These are phyloP conservation scores for Auanema sp. DNA, from an alignment of 2,888 invertebrate genomes.

Conservation along the genomic window DNA sequence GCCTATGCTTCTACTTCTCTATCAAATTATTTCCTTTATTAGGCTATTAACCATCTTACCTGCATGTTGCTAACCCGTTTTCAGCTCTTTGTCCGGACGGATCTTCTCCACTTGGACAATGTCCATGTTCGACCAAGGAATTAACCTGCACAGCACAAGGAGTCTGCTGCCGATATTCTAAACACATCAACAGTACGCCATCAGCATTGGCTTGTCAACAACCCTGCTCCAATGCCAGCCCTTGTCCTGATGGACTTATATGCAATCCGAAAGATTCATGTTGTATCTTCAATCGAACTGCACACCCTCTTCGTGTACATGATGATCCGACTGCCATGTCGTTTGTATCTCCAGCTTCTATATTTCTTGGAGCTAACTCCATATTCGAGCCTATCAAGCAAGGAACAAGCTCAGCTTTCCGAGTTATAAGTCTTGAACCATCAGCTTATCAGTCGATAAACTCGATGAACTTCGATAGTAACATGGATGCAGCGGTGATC, in stretches of 20 bases:
- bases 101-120: slow-evolving; percentile 35
- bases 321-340: slow-evolving; percentile 11
- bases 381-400: slow-evolving; percentile 26
- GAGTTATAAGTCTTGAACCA: slow-evolving; percentile 3
- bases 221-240: slow-evolving; percentile 33
- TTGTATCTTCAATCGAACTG: slow-evolving; percentile 30
- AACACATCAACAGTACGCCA: not conserved
- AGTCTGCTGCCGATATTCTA: slow-evolving; percentile 33
- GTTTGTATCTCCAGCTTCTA: slow-evolving; percentile 24
- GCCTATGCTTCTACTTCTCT: not conserved
- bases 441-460: not conserved
- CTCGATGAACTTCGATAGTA: not conserved
- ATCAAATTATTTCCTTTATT: not conserved
- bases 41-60: slow-evolving; percentile 2
- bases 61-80: slow-evolving; percentile 4
- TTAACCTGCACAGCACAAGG: slow-evolving; percentile 36
- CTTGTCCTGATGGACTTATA: slow-evolving; percentile 33
- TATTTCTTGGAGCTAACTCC: slow-evolving; percentile 25
- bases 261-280: slow-evolving; percentile 34
- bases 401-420: slow-evolving; percentile 15
- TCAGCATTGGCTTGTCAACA: slow-evolving; percentile 24
- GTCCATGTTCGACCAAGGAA: slow-evolving; percentile 27
- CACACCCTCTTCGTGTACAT: slow-evolving; percentile 20
- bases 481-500: too few species aligned
- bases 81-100: slow-evolving; percentile 41